Evolutionary conservation across 1,140 invertebrate genomes (phyloP), one percentile per base, ranked within the genome.

Genomic region (Drosophila lacertosa): DNA sequence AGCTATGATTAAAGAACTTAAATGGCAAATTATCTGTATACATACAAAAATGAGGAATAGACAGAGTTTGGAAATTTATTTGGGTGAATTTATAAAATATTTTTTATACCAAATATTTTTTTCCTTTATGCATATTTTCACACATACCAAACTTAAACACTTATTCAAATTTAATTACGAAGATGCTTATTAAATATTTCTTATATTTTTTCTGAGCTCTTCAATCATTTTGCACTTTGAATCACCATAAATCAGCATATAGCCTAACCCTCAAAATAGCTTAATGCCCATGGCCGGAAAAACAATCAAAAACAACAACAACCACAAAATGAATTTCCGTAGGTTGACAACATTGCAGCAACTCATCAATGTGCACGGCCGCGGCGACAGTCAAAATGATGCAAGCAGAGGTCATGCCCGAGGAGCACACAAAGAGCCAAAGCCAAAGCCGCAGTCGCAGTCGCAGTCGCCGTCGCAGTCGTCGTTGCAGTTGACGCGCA

Each of bases 321-420:
- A n/a, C n/a, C n/a, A 53, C 51, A 64, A 64, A 57, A 39, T 66
- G 50, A 81, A 81, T 77, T 81, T 81, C 77, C 77, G 77, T 81
- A 60, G 77, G 68, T 81, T 58, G 62, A 37, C 22, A 40, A 57
- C 18, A 59, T 16, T 37, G 53, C 59, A 47, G 20, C 65, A 29
- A 4, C 45, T 63, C 48, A 63, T 69, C 65, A 62, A 33, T 58
- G 58, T 57, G 58, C 48, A 54, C 51, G 62, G 74, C 35, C 69
- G 67, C 39, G 60, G 20, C 47, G 37, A 59, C 59, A 53, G 45
- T 51, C 35, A 29, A 48, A 74, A 59, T 48, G 72, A 55, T 65
- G 64, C 74, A 77, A 62, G 33, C 65, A 44, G 66, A 82, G 79
- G 79, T 82, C 74, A 60, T 60, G 60, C 50, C 50, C 51, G 40